Evolutionary conservation across 2,797 vertebrate genomes (phyloP).

Genomic region (Pangasius krempfi): DNA sequence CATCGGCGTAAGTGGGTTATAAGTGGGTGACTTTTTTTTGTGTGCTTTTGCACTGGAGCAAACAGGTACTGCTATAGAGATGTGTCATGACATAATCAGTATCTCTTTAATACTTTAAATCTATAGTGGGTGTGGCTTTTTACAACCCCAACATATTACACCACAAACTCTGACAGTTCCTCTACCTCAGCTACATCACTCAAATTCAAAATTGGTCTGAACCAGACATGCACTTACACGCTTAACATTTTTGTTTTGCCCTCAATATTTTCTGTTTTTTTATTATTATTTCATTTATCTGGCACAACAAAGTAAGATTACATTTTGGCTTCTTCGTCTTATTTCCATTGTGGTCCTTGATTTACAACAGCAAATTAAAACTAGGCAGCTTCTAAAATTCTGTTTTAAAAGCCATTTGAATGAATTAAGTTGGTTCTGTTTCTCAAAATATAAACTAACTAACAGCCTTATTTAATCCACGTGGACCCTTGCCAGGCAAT

Average conservation of each 20-base stretch:
- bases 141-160: not conserved
- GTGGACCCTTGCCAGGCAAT: not conserved
- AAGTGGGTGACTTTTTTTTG: conserved; percentile 6
- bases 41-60: not conserved
- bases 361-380: too few species aligned
- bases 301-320: not conserved
- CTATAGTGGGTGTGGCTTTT: not conserved
- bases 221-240: not conserved
- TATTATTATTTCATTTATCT: not conserved
- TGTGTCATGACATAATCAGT: not conserved
- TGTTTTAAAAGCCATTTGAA: not conserved
- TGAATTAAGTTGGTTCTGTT: not conserved
- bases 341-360: too few species aligned
- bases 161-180: not conserved
- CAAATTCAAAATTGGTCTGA: not conserved
- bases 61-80: not conserved
- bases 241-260: not conserved
- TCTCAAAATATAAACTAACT: not conserved
- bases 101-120: not conserved
- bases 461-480: not conserved
- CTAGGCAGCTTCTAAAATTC: too few species aligned
- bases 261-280: not conserved
- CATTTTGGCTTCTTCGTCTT: not conserved
- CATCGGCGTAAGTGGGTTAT: not conserved
- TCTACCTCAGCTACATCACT: not conserved